Evolutionary conservation across 2,113 vertebrate genomes (phyloP), one percentile per base, ranked within the genome.

Genomic region (Pollimyrus isidori): DNA sequence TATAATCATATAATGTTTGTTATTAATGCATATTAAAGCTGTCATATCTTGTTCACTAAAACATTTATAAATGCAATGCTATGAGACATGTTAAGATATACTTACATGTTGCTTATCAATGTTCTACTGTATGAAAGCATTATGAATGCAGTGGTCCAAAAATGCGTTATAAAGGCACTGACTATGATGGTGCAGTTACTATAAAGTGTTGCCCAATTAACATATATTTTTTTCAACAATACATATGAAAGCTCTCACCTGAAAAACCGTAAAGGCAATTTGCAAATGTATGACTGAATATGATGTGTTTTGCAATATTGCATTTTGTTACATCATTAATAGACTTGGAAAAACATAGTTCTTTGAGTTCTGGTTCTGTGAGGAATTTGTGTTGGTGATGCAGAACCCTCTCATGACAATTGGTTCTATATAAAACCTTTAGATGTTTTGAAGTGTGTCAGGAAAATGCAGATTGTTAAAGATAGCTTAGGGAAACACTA

Each of bases 311-410:
- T 82, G 76, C 76, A 82, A 82, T 82, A 21, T 86, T 86, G 84
- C 84, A 87, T 87, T 87, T 87, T 87, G 85, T 87, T 87, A 87
- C 49, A 87, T 87, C 85, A 87, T 87, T 87, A 87, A 56, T 26
- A 50, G 30, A 42, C 85, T 87, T 56, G 26, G 85, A 87, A 87
- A 86, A 87, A 87, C 50, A 87, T 56, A 9, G 26, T 87, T 52
- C 85, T 87, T 87, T 87, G 85, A 56, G 49, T 87, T 53, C 2
- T 56, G 15, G 85, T 49, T 87, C 85, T 53, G 85, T 39, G 50
- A 50, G 50, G 48, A 87, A 87, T 87, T 52, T 50, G n/a, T 87
- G 46, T 49, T 87, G 26, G 85, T 87, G 85, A 87, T 87, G 49
- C 26, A 87, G 85, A 53, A 87, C 85, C 49, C 50, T 87, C 85